These are phyloP conservation scores for Rhopalosiphum nymphaeae DNA, from an alignment of 2,888 invertebrate species.

Conservation along the genomic window DNA sequence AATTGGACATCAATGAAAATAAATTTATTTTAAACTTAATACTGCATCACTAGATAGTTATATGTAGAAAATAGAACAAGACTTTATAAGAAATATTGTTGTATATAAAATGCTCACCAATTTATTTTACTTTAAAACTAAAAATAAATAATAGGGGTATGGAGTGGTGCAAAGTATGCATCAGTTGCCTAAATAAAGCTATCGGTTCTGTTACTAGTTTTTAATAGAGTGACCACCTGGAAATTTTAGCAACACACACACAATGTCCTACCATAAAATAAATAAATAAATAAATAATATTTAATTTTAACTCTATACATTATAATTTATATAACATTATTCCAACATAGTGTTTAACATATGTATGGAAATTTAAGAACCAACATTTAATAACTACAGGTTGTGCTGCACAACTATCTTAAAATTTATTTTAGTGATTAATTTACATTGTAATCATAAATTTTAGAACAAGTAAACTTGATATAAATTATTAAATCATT, in stretches of 20 bases:
- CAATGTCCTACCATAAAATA: too few species aligned
- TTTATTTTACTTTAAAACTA: neutral
- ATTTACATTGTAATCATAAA: constrained; percentile 82
- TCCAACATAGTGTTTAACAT: neutral
- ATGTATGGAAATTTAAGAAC: neutral
- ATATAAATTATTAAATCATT: constrained; percentile 88
- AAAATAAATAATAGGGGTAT: neutral
- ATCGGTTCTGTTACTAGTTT: too few species aligned
- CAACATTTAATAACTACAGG: neutral
- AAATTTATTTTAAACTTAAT: neutral
- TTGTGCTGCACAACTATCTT: neutral
- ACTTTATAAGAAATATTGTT: neutral
- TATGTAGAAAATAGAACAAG: neutral
- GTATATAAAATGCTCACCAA: neutral
- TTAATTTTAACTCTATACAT: neutral
- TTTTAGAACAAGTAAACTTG: constrained; percentile 83
- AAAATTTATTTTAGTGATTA: constrained; percentile 76
- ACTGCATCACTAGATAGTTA: neutral
- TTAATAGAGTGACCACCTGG: too few species aligned
- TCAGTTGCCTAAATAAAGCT: too few species aligned
- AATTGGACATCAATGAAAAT: neutral
- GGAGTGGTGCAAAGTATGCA: too few species aligned
- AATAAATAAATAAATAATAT: neutral
- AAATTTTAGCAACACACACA: too few species aligned
- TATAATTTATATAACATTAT: neutral